Percentiles rank a stretch among this genome's conserved stretches.
Evolutionary conservation across 2,888 invertebrate genomes (phyloP).

Genomic region (Syritta pipiens): DNA sequence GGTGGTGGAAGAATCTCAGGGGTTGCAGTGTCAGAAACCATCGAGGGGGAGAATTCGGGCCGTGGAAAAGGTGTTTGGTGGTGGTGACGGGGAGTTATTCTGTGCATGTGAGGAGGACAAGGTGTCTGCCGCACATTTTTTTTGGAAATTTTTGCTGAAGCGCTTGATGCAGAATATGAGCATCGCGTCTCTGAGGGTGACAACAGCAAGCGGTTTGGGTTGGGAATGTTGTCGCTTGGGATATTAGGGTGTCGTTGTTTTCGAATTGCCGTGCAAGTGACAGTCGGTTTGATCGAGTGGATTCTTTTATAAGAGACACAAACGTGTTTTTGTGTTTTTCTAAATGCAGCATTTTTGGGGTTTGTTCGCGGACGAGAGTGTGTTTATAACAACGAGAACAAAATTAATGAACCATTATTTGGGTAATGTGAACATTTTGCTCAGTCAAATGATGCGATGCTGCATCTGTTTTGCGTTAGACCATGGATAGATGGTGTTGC

Average conservation of each 20-base stretch:
- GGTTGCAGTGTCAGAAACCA: slow-evolving; percentile 9
- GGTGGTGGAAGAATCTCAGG: slow-evolving; percentile 25
- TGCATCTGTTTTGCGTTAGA: no score
- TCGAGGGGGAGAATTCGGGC: slow-evolving; percentile 23
- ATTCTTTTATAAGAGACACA: slow-evolving; percentile 51
- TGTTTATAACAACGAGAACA: slow-evolving; percentile 2
- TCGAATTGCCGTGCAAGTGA: slow-evolving; percentile 49
- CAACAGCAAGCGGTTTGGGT: slow-evolving; percentile 34
- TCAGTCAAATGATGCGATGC: no score
- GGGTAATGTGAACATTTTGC: slow-evolving; percentile 34
- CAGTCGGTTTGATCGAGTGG: slow-evolving; percentile 67
- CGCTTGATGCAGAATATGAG: slow-evolving; percentile 62
- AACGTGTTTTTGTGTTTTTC: slow-evolving; percentile 34
- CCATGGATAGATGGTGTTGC: no score
- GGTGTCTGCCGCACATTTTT: slow-evolving; percentile 66
- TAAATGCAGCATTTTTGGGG: background rate
- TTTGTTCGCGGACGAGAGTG: background rate
- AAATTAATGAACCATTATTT: slow-evolving; percentile 46
- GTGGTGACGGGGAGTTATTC: slow-evolving; percentile 26
- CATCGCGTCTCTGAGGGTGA: slow-evolving; percentile 52
- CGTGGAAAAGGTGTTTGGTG: slow-evolving; percentile 55
- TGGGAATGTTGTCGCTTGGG: slow-evolving; percentile 47
- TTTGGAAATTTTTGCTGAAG: slow-evolving; percentile 40
- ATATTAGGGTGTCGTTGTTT: slow-evolving; percentile 60
- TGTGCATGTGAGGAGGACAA: slow-evolving; percentile 44